Evolutionary conservation across 2,113 vertebrate species (phyloP), one percentile per base, ranked within the genome.

Genomic region (Ochotona princeps): DNA sequence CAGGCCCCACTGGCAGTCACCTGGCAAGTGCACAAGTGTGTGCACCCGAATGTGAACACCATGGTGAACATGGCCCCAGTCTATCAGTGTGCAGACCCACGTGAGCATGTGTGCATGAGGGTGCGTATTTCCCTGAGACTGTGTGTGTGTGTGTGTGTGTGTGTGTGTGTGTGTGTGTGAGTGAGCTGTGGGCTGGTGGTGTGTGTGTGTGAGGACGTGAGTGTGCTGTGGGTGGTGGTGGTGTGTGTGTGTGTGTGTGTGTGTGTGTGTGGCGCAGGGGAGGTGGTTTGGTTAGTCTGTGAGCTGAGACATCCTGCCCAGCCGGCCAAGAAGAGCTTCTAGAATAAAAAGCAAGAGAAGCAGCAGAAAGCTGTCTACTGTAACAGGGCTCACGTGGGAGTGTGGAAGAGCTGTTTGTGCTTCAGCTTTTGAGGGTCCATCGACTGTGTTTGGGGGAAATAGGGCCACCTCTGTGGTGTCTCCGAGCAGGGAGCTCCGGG

Each of bases 1-100:
- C 60, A 20, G 10, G 13, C 17, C 20, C 2, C 0, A 1, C 8
- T 5, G 26, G 73, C 47, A 2, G 0, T 1, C 18, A 2, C 38
- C 5, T 12, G 38, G 38, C 38, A 44, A 44, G 38, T 44, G 38
- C 38, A 44, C 38, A 6, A 44, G 2, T 38, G 61, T 20, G 61
- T 11, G 17, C 28, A 26, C 35, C 26, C 6, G 9, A 70, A 51
- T 38, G 54, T 44, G 38, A 44, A 44, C 38, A 44, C 38, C 38
- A 6, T 44, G 38, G 38, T 44, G 38, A 44, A 44, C 38, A 44
- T 44, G 38, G 38, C 38, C 38, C 38, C 38, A 44, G 38, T 44
- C 4, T 44, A 6, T 44, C 4, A 44, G 38, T 44, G 38, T 44
- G 38, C 38, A 44, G 38, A 44, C 38, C 38, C 38, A 44, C 38